phyloP scores from a whole-genome alignment of 2,113 vertebrate genomes.

The Catharus bicknelli region DNA sequence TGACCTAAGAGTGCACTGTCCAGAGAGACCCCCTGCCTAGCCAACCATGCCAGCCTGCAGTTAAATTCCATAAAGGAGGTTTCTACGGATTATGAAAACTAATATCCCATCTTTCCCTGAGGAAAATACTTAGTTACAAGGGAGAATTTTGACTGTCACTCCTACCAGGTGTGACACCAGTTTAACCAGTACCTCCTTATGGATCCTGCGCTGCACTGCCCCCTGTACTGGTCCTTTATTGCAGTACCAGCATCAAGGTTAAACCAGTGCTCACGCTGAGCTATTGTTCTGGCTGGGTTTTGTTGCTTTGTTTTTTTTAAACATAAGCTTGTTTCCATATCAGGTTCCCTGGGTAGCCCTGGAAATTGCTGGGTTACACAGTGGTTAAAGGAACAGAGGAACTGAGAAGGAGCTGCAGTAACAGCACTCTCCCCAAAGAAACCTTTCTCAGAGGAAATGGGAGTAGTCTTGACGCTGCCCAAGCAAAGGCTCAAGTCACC shows the following conservation, averaged over 20 bases:
- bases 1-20: neutral
- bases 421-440: neutral
- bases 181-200: neutral
- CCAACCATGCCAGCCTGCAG: neutral
- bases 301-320: neutral
- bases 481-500: neutral
- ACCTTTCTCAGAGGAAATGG: neutral
- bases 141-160: neutral
- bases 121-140: neutral
- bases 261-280: neutral
- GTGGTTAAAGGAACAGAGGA: neutral
- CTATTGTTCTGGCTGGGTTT: neutral
- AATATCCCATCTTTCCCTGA: neutral
- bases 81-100: neutral
- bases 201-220: conserved; percentile 10
- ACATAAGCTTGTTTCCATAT: neutral
- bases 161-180: neutral
- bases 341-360: neutral
- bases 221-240: neutral
- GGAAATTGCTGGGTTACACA: neutral
- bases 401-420: neutral
- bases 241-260: neutral
- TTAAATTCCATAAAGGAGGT: neutral
- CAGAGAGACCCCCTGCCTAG: neutral
- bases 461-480: neutral